Evolutionary conservation across 2,113 vertebrate genomes (phyloP).

Genomic region (Toxotes chatareus): DNA sequence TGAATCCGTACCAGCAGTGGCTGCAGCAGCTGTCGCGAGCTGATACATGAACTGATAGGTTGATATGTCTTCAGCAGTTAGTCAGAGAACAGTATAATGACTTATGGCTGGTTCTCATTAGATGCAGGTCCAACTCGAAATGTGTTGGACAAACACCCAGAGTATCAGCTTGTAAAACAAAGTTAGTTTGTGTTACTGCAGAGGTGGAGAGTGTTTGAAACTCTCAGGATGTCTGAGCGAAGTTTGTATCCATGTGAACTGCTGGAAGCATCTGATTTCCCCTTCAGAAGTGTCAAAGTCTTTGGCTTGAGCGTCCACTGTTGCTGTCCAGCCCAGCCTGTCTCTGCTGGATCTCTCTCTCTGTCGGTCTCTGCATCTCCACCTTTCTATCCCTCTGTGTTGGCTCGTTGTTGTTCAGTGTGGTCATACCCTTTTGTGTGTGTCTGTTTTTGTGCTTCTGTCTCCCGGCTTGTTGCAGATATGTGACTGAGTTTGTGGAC

Average conservation of each 20-base stretch:
- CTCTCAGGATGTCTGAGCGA: neutral
- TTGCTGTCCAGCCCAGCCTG: slow-evolving; percentile 59
- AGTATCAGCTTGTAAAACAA: no score
- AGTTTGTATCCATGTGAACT: neutral
- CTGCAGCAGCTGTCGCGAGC: no score
- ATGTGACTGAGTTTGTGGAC: slow-evolving; percentile 99
- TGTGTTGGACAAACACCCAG: no score
- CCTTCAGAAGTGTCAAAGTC: neutral
- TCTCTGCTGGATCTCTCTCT: slow-evolving; percentile 40
- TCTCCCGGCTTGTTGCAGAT: slow-evolving; percentile 90
- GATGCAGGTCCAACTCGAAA: no score
- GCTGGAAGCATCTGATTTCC: slow-evolving; percentile 29
- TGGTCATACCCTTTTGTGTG: slow-evolving; percentile 85
- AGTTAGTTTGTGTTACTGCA: no score
- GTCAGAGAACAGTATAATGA: no score
- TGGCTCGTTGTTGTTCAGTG: slow-evolving; percentile 84
- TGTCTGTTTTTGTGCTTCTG: slow-evolving; percentile 86
- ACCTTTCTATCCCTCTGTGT: slow-evolving; percentile 35
- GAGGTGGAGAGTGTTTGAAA: no score
- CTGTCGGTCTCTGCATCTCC: slow-evolving; percentile 34
- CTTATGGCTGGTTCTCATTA: no score
- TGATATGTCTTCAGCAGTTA: no score
- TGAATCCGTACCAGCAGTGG: no score
- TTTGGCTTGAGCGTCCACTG: slow-evolving; percentile 41
- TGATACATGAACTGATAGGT: no score